Percentiles rank a stretch among this genome's conserved stretches.
Evolutionary conservation across 2,888 invertebrate genomes (phyloP).

Genomic region (Tenthredo notha): DNA sequence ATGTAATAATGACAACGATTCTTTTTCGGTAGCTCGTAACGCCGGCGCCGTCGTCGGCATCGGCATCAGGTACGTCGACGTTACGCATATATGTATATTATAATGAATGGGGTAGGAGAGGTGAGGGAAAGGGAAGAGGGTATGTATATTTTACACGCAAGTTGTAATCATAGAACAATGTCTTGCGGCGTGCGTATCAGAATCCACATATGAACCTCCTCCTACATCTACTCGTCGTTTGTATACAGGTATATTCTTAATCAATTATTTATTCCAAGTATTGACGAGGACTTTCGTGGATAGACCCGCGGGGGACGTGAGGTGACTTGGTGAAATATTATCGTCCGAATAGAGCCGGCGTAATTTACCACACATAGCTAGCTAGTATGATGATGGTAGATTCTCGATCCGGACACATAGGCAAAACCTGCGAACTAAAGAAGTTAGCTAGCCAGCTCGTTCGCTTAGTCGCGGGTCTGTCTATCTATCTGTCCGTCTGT

Average conservation of each 20-base stretch:
- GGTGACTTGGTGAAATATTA: slow-evolving; percentile 65
- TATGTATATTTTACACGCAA: background rate
- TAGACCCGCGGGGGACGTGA: slow-evolving; percentile 67
- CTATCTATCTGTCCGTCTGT: background rate
- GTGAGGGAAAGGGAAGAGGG: background rate
- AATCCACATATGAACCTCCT: background rate
- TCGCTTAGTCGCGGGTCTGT: background rate
- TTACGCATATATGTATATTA: background rate
- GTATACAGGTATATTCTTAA: slow-evolving; percentile 9
- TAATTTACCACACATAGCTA: background rate
- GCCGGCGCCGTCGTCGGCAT: background rate
- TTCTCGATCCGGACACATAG: background rate
- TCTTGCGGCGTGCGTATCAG: background rate
- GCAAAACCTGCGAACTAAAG: slow-evolving; percentile 2
- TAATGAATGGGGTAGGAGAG: too few relatives aligned
- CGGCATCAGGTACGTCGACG: background rate
- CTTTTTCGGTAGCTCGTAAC: slow-evolving; percentile 18
- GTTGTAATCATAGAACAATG: background rate
- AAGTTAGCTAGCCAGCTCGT: background rate
- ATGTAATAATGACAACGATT: slow-evolving; percentile 21
- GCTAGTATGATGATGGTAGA: too few relatives aligned
- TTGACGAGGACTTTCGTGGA: slow-evolving; percentile 68
- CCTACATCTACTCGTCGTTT: background rate
- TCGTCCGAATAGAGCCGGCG: background rate
- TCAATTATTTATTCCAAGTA: slow-evolving; percentile 64